phyloP scores from a whole-genome alignment of 2,888 invertebrate genomes.

The Dynastes hyllus region DNA sequence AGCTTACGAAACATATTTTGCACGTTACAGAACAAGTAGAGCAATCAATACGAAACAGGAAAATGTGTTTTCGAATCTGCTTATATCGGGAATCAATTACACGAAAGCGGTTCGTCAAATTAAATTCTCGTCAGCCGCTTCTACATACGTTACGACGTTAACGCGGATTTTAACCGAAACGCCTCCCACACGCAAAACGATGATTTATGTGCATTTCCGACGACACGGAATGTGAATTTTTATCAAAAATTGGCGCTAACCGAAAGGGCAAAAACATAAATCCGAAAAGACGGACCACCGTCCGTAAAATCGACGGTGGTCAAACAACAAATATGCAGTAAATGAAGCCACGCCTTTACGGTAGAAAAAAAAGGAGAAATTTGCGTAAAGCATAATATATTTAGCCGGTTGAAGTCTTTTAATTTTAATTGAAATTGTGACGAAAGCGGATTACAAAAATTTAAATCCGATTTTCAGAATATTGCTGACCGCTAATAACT shows the following conservation, averaged over 20 bases:
- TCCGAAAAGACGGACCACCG: background rate
- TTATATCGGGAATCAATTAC: slow-evolving; percentile 1
- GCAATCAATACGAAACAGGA: background rate
- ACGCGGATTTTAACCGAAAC: background rate
- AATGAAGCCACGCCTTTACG: background rate
- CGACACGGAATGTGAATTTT: background rate
- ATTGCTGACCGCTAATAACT: too few relatives aligned
- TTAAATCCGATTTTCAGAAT: too few relatives aligned
- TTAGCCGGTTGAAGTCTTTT: too few relatives aligned
- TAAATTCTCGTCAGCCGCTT: background rate
- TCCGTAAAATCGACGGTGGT: background rate
- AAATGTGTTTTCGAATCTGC: background rate
- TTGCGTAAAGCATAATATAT: too few relatives aligned
- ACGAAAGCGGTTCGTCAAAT: background rate
- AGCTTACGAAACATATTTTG: background rate
- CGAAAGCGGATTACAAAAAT: too few relatives aligned
- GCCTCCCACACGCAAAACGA: background rate
- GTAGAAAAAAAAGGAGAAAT: too few relatives aligned
- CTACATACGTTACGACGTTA: background rate
- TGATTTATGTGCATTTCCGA: slow-evolving; percentile 19
- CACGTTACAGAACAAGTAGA: background rate
- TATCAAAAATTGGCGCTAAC: slow-evolving; percentile 14
- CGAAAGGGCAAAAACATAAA: background rate
- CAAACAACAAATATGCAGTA: background rate
- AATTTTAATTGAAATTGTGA: too few relatives aligned